phyloP scores from a whole-genome alignment of 2,888 invertebrate genomes.

The Plutella xylostella region DNA sequence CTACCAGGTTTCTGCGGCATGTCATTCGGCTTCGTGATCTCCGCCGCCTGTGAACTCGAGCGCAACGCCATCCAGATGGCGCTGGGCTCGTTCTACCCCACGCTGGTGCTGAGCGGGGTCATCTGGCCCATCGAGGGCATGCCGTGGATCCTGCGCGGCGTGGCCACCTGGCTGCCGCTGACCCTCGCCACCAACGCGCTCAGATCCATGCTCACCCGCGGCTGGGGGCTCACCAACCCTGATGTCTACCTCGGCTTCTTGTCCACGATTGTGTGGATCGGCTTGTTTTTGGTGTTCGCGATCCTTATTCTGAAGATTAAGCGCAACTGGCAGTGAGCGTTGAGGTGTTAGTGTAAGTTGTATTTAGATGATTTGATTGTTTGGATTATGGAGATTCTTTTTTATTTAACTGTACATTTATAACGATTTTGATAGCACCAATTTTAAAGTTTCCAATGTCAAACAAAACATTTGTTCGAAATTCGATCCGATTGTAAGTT shows the following conservation, averaged over 20 bases:
- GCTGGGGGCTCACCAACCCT: slow-evolving; percentile 84
- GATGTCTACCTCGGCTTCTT: slow-evolving; percentile 91
- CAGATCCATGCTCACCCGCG: slow-evolving; percentile 87
- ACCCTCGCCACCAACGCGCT: slow-evolving; percentile 94
- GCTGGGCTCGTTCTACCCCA: slow-evolving; percentile 95
- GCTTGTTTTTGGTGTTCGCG: slow-evolving; percentile 83
- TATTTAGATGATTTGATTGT: too few species aligned
- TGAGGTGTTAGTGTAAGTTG: too few species aligned
- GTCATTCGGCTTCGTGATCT: slow-evolving; percentile 96
- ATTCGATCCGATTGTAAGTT: too few species aligned
- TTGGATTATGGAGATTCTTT: too few species aligned
- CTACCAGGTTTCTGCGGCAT: slow-evolving; percentile 85
- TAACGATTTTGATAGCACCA: too few species aligned
- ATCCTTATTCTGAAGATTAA: slow-evolving; percentile 84
- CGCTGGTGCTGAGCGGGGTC: slow-evolving; percentile 90
- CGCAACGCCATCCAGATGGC: slow-evolving; percentile 94
- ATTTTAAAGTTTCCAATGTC: too few species aligned
- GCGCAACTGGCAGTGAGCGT: too few species aligned
- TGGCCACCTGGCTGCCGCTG: slow-evolving; percentile 86
- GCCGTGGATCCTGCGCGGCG: slow-evolving; percentile 85
- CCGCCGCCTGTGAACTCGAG: slow-evolving; percentile 91
- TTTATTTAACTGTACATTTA: too few species aligned
- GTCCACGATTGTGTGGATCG: slow-evolving; percentile 87
- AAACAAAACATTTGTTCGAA: too few species aligned
- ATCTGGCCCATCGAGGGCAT: slow-evolving; percentile 98